Evolutionary conservation across 2,797 vertebrate genomes (phyloP), one percentile per base, ranked within the genome.

Genomic region (Phataginus tetradactyla): DNA sequence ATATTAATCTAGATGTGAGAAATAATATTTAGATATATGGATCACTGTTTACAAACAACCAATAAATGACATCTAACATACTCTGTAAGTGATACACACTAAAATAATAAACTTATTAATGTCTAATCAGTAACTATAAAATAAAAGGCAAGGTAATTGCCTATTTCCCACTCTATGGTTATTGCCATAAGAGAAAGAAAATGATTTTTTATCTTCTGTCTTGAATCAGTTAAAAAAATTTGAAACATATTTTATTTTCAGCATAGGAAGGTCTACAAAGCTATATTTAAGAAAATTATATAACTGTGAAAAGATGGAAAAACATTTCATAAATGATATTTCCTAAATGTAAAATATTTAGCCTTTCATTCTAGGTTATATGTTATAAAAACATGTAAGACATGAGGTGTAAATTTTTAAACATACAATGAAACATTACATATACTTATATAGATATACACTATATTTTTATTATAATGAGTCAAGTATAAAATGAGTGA

Each of bases 321-420:
- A 64, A n/a, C 34, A 37, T 75, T 81, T 88, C 4, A 80, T 74
- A 69, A 68, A 18, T 90, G 25, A 3, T 83, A 59, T 86, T 94
- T 90, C 64, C 29, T 87, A 49, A 71, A 8, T 93, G 9, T 96
- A 91, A 93, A 94, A 37, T 45, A 80, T 77, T 74, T 86, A 77
- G 20, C 32, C 37, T 91, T 91, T 87, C 21, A 85, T 9, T 79
- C 9, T 74, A 59, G 55, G 14, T 90, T 95, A 78, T 80, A 45
- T 13, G 51, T 80, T 72, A 42, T 93, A 92, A 91, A 68, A 88
- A 49, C 5, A 32, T 79, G 49, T 93, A 42, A 86, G 51, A 66
- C 37, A 77, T 49, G 68, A 81, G 86, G 69, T 94, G 2, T 81
- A 92, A 87, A 59, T 27, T 66, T 83, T 68, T 45, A 4, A 13